phyloP scores from a whole-genome alignment of 30 jellyfish, hydroid and myxozoan genomes.

The Turritopsis dohrnii region DNA sequence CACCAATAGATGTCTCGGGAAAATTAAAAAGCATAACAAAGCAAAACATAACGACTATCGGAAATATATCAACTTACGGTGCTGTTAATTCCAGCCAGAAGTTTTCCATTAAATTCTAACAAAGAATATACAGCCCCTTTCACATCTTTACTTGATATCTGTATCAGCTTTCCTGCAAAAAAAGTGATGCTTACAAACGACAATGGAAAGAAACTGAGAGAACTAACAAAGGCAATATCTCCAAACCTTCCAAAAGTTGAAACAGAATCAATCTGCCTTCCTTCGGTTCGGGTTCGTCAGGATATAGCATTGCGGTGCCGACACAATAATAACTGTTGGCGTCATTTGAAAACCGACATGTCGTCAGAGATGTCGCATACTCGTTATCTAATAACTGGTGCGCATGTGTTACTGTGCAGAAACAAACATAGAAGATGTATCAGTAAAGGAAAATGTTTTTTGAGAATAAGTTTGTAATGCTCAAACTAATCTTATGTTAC shows the following conservation, averaged over 20 bases:
- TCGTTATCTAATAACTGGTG: slow-evolving; percentile 84
- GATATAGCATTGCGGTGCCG: slow-evolving; percentile 73
- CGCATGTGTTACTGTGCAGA: slow-evolving; percentile 50
- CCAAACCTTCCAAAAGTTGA: slow-evolving; percentile 75
- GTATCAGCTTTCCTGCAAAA: slow-evolving; percentile 76
- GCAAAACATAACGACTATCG: too few relatives aligned
- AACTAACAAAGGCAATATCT: too few relatives aligned
- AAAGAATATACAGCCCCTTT: slow-evolving; percentile 92
- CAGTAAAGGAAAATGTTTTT: too few relatives aligned
- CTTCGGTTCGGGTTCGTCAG: slow-evolving; percentile 93
- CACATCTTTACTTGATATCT: slow-evolving; percentile 68
- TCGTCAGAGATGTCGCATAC: slow-evolving; percentile 70
- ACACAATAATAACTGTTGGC: slow-evolving; percentile 80
- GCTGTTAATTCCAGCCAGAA: slow-evolving; percentile 89
- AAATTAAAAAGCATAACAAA: too few relatives aligned
- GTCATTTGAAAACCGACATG: slow-evolving; percentile 76
- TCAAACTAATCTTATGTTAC: slow-evolving; percentile 12
- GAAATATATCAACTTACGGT: slow-evolving; percentile 43
- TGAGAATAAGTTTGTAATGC: not conserved
- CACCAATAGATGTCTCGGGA: too few relatives aligned
- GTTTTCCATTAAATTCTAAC: slow-evolving; percentile 81
- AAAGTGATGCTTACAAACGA: not conserved
- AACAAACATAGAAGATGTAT: too few relatives aligned
- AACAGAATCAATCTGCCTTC: slow-evolving; percentile 62
- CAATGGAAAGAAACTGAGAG: not conserved